phyloP scores from a whole-genome alignment of 2,888 invertebrate genomes.

The Horisme vitalbata region DNA sequence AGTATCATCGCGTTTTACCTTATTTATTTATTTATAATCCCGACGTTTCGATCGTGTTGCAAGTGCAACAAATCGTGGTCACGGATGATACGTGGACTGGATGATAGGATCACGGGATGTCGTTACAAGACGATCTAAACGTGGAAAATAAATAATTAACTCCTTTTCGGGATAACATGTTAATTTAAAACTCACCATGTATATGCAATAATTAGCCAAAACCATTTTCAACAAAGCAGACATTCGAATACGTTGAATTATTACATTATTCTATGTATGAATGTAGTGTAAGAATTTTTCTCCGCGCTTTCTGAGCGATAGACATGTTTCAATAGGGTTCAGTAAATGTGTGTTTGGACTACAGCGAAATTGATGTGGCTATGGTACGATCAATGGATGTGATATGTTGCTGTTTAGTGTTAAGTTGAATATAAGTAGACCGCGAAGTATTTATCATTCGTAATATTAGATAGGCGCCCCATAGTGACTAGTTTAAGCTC shows the following conservation, averaged over 20 bases:
- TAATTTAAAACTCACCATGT: conserved; percentile 1
- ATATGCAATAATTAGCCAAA: conserved; percentile 7
- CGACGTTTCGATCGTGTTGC: no score
- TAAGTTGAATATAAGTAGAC: conserved; percentile 63
- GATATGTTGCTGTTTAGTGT: conserved; percentile 73
- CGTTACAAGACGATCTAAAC: no score
- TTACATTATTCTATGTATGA: conserved; percentile 19
- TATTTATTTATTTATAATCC: no score
- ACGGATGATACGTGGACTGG: no score
- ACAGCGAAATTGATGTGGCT: conserved; percentile 57
- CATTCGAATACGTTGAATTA: conserved; percentile 21
- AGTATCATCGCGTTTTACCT: no score
- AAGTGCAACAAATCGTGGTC: no score
- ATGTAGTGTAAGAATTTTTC: conserved; percentile 20
- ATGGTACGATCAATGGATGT: conserved; percentile 73
- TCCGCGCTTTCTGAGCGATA: conserved; percentile 23
- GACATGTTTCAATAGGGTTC: conserved; percentile 24
- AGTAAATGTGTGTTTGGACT: conserved; percentile 36
- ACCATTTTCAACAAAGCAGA: conserved; percentile 16
- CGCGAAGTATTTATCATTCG: conserved; percentile 78
- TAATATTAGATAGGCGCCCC: conserved; percentile 72
- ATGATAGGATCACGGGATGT: no score
- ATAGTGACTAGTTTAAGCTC: conserved; percentile 60
- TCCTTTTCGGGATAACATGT: no score
- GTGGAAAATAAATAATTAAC: no score